phyloP scores from a whole-genome alignment of 2,797 vertebrate species.

The Phaenicophaeus curvirostris region DNA sequence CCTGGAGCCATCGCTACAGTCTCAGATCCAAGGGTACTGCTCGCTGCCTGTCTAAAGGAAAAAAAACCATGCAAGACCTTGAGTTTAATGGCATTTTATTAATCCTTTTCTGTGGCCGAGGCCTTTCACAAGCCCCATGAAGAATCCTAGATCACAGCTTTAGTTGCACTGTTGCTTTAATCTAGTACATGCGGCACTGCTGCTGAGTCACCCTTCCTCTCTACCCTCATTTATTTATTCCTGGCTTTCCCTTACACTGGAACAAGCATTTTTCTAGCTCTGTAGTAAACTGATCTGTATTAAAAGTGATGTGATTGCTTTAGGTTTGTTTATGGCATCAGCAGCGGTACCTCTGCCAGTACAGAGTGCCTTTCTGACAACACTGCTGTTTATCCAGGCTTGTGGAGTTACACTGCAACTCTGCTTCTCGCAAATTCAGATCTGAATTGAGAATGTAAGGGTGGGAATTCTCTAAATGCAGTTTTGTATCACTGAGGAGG shows the following conservation, averaged over 20 bases:
- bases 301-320: not conserved
- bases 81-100: not conserved
- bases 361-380: not conserved
- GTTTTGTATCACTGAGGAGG: not conserved
- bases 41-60: not conserved
- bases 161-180: not conserved
- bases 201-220: constrained; percentile 5
- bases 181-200: not conserved
- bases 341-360: not conserved
- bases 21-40: not conserved
- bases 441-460: not conserved
- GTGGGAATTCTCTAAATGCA: not conserved
- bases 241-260: not conserved
- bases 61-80: not conserved
- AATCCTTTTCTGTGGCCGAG: not conserved
- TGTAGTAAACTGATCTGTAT: not conserved
- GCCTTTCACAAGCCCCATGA: rapidly evolving
- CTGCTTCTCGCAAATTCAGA: not conserved
- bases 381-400: not conserved
- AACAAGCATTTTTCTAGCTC: not conserved
- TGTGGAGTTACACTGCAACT: rapidly evolving
- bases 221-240: not conserved
- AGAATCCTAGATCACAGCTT: not conserved
- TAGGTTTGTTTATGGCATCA: not conserved
- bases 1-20: not conserved